Conservation (phyloP, 2,888 invertebrate genomes). For the Tanypteryx hageni region DNA sequence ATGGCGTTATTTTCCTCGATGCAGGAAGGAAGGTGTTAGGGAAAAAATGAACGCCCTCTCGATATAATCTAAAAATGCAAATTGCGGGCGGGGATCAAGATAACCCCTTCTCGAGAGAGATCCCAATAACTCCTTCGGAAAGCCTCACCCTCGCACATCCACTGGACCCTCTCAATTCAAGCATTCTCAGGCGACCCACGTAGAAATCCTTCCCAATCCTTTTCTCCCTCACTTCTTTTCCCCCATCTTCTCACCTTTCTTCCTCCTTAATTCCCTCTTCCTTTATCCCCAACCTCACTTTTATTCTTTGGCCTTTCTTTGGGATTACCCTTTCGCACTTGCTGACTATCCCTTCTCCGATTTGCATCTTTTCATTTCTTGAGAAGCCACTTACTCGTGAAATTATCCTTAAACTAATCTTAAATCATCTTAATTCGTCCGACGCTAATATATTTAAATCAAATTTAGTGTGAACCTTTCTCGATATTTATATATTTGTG, state of each 20-base stretch:
- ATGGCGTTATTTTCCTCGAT: too few relatives aligned
- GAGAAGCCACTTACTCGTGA: too few relatives aligned
- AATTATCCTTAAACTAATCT: too few relatives aligned
- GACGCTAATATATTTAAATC: too few relatives aligned
- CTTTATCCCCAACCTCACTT: too few relatives aligned
- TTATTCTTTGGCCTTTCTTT: too few relatives aligned
- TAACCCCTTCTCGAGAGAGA: background rate
- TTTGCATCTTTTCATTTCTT: too few relatives aligned
- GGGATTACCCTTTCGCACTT: too few relatives aligned
- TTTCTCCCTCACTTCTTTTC: background rate
- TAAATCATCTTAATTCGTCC: too few relatives aligned
- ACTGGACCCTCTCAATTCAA: conserved; percentile 32
- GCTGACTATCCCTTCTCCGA: too few relatives aligned
- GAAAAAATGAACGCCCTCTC: background rate
- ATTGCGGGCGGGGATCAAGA: background rate
- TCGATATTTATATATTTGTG: too few relatives aligned
- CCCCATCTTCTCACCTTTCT: background rate
- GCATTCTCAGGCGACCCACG: conserved; percentile 39
- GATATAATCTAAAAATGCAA: conserved; percentile 12
- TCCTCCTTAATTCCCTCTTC: background rate
- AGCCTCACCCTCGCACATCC: conserved; percentile 23
- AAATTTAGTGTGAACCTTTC: too few relatives aligned
- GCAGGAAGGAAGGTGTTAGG: background rate
- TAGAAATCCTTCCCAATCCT: background rate
- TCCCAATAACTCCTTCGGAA: conserved; percentile 49